These are phyloP conservation scores for Neolamprologus ventralis DNA, from an alignment of 2,113 vertebrate genomes.

Conservation along the genomic window DNA sequence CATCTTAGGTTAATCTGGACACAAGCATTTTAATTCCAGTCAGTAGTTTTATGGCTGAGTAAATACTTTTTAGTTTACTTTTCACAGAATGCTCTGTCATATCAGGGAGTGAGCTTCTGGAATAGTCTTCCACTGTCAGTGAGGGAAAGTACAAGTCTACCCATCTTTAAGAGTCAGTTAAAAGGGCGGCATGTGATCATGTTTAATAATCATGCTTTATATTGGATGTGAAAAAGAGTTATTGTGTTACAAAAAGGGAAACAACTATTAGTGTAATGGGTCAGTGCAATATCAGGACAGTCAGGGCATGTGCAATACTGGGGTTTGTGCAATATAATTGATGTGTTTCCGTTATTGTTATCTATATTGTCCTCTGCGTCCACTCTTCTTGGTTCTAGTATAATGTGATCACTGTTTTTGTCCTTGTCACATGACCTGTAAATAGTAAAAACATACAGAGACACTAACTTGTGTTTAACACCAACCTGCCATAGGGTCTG, in stretches of 20 bases:
- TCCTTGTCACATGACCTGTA: background rate
- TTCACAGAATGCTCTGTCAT: background rate
- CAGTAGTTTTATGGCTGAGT: background rate
- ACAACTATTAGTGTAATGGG: background rate
- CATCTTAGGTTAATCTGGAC: background rate
- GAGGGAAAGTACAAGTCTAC: background rate
- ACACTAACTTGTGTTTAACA: background rate
- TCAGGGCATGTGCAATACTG: background rate
- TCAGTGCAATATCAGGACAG: background rate
- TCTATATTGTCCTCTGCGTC: background rate
- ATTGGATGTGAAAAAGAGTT: background rate
- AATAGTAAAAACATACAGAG: background rate
- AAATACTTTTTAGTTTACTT: background rate
- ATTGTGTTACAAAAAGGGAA: background rate
- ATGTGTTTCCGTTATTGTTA: background rate
- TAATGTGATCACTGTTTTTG: background rate
- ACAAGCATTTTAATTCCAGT: background rate
- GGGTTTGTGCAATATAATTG: background rate
- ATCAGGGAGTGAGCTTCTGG: background rate
- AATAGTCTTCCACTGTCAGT: background rate
- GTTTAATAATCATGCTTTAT: background rate
- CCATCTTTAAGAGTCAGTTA: background rate
- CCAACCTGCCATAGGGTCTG: background rate
- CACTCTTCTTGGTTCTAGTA: background rate
- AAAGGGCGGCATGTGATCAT: background rate